Conservation (phyloP, 2,113 vertebrate species). For the Macquaria australasica region DNA sequence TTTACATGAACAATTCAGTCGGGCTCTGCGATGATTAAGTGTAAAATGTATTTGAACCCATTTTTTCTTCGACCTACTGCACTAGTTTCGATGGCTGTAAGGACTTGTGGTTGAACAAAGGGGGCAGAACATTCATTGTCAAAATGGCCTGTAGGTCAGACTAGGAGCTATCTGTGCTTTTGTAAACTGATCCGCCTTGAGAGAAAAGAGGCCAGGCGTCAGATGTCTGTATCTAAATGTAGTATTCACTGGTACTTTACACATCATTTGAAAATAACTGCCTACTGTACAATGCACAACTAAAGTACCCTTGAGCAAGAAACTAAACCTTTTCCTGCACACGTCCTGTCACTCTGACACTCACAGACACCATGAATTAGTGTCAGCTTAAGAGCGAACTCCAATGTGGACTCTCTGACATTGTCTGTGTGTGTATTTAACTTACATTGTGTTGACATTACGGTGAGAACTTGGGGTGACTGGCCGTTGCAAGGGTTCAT, state of each 20-base stretch:
- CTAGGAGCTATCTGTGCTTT: neutral
- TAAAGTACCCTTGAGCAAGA: neutral
- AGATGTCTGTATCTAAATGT: neutral
- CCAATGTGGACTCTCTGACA: neutral
- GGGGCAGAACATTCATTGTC: conserved; percentile 11
- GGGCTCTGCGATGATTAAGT: neutral
- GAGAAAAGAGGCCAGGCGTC: neutral
- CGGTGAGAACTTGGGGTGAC: conserved; percentile 91
- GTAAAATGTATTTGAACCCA: neutral
- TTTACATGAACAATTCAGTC: conserved; percentile 1
- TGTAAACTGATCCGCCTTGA: conserved; percentile 21
- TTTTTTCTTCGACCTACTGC: conserved; percentile 49
- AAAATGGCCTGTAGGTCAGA: conserved; percentile 16
- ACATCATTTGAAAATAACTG: neutral
- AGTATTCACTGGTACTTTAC: neutral
- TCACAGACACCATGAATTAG: neutral
- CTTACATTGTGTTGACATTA: conserved; percentile 82
- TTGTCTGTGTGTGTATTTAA: conserved; percentile 37
- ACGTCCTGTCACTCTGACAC: neutral
- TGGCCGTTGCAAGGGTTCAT: conserved; percentile 92
- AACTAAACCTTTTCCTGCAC: neutral
- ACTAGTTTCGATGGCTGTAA: conserved; percentile 5
- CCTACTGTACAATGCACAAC: neutral
- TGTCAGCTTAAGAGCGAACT: neutral
- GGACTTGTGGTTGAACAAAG: conserved; percentile 27